phyloP scores from a whole-genome alignment of 2,113 vertebrate species.

The Prionailurus bengalensis region DNA sequence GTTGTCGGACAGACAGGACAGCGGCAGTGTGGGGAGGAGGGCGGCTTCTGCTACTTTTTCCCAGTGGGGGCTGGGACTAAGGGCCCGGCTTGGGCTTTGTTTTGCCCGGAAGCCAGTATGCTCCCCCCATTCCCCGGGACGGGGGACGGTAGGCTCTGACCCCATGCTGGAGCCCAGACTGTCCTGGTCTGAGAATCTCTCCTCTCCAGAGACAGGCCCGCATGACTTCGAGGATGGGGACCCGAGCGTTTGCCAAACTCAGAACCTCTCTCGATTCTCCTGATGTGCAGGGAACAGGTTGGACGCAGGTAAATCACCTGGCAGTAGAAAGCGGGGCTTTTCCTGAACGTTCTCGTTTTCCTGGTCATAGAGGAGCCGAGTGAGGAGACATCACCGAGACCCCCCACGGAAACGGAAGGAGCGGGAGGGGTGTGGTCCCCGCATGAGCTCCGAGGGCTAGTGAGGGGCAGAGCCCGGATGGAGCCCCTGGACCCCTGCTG shows the following conservation, averaged over 20 bases:
- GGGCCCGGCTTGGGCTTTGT: neutral
- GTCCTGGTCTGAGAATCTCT: neutral
- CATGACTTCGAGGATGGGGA: neutral
- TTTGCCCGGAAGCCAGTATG: neutral
- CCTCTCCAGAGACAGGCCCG: neutral
- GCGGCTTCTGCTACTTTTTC: neutral
- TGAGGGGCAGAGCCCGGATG: neutral
- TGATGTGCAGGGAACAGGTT: neutral
- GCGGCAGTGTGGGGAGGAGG: neutral
- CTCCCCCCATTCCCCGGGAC: neutral
- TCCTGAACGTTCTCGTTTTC: neutral
- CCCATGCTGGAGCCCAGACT: neutral
- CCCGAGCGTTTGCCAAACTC: too few relatives aligned
- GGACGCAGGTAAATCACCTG: neutral
- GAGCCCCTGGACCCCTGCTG: neutral
- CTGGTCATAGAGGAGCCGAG: neutral
- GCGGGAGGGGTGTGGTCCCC: neutral
- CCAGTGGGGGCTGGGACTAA: neutral
- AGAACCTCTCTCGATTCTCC: neutral
- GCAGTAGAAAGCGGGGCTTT: neutral
- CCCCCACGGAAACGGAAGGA: accelerated
- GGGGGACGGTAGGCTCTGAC: neutral
- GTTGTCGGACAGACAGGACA: neutral
- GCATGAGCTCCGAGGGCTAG: too few relatives aligned
- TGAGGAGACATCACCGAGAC: accelerated